Conservation (phyloP, 2,113 vertebrate genomes). For the Salvelinus sp. region DNA sequence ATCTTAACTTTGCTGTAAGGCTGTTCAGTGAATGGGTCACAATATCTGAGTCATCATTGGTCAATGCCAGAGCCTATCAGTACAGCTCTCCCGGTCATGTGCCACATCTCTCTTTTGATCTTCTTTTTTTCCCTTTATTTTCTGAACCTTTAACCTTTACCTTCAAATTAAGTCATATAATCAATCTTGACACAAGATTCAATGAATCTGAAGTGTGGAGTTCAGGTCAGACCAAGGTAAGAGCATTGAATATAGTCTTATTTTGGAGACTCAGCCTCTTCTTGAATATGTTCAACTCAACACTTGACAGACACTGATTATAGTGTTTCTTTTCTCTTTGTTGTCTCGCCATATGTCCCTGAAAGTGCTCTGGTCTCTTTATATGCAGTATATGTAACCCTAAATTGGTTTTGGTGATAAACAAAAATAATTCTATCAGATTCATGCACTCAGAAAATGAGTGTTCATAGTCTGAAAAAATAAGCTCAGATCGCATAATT, state of each 20-base stretch:
- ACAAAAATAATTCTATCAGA: too few species aligned
- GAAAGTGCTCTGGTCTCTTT: too few species aligned
- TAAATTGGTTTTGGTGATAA: too few species aligned
- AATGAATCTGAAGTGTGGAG: conserved; percentile 34
- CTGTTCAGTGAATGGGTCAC: neutral
- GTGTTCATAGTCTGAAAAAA: too few species aligned
- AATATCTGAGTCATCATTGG: neutral
- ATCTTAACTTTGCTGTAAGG: conserved; percentile 33
- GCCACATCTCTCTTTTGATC: neutral
- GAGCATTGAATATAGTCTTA: neutral
- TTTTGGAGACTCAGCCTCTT: neutral
- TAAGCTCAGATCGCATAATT: too few species aligned
- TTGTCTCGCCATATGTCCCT: too few species aligned
- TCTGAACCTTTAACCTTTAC: too few species aligned
- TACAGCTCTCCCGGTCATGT: too few species aligned
- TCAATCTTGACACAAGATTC: conserved; percentile 1
- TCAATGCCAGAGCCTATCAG: too few species aligned
- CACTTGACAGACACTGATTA: conserved; percentile 12
- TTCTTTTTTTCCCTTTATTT: neutral
- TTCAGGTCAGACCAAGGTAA: conserved; percentile 32
- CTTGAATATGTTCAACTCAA: conserved; percentile 23
- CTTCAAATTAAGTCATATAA: neutral
- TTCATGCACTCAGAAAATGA: too few species aligned
- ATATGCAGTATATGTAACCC: too few species aligned
- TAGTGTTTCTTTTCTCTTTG: too few species aligned